Evolutionary conservation across 2,113 vertebrate genomes (phyloP).

Genomic region (Myotis yumanensis): DNA sequence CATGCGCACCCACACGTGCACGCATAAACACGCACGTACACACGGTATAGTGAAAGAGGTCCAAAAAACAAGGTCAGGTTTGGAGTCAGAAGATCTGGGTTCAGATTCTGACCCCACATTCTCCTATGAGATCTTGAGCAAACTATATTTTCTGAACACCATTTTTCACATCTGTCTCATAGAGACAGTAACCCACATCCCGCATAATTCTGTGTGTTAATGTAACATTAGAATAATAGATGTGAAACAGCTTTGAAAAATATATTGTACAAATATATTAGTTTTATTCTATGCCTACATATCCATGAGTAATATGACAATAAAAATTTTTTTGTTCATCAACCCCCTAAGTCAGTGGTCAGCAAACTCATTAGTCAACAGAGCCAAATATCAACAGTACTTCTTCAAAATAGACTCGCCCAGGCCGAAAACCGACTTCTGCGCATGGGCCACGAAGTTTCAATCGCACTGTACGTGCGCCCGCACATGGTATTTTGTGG

Average conservation of each 20-base stretch:
- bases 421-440: too few relatives aligned
- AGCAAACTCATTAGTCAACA: too few relatives aligned
- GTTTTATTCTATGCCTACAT: neutral
- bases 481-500: too few relatives aligned
- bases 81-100: neutral
- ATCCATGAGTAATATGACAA: neutral
- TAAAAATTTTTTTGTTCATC: neutral
- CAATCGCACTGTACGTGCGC: too few relatives aligned
- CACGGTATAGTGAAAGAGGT: neutral
- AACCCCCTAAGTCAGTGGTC: neutral
- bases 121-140: neutral
- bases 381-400: too few relatives aligned
- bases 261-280: accelerated
- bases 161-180: neutral
- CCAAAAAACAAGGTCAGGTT: neutral
- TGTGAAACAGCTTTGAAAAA: neutral
- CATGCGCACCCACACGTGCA: accelerated
- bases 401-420: too few relatives aligned
- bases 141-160: neutral
- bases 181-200: neutral
- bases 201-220: neutral
- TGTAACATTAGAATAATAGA: neutral
- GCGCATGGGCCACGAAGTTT: too few relatives aligned
- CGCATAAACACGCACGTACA: neutral
- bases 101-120: neutral